Conservation (phyloP, 2,888 invertebrate species). For the Allolobophora icterica region DNA sequence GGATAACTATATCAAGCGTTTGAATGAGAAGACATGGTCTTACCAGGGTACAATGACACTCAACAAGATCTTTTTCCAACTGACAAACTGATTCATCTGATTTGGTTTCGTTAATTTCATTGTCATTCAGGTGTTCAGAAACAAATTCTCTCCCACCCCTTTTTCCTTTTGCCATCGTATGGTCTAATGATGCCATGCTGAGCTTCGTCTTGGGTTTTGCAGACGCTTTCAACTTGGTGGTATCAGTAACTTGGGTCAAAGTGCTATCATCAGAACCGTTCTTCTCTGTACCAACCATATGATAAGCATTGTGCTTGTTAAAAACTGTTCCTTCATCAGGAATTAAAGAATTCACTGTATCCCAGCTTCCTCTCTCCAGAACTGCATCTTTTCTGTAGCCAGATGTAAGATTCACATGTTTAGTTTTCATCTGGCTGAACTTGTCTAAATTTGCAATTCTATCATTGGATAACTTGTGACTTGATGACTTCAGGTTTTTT, state of each 20-base stretch:
- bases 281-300: not conserved
- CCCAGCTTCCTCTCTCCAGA: not conserved
- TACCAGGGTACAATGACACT: not conserved
- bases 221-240: not conserved
- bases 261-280: not conserved
- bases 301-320: not conserved
- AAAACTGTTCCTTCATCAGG: not conserved
- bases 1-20: not conserved
- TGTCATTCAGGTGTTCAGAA: not conserved
- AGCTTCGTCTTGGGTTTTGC: not conserved
- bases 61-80: not conserved
- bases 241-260: not conserved
- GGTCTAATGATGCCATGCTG: not conserved
- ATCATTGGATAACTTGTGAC: constrained; percentile 8
- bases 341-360: not conserved
- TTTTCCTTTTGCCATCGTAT: not conserved
- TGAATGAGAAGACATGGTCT: not conserved
- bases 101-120: constrained; percentile 8
- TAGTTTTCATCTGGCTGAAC: not conserved
- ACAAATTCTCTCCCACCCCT: not conserved
- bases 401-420: not conserved
- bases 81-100: constrained; percentile 1
- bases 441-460: constrained; percentile 17
- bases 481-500: not conserved
- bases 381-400: not conserved